These are phyloP conservation scores for Muscicapa comitata DNA, from an alignment of 2,797 vertebrate genomes.

Conservation along the genomic window DNA sequence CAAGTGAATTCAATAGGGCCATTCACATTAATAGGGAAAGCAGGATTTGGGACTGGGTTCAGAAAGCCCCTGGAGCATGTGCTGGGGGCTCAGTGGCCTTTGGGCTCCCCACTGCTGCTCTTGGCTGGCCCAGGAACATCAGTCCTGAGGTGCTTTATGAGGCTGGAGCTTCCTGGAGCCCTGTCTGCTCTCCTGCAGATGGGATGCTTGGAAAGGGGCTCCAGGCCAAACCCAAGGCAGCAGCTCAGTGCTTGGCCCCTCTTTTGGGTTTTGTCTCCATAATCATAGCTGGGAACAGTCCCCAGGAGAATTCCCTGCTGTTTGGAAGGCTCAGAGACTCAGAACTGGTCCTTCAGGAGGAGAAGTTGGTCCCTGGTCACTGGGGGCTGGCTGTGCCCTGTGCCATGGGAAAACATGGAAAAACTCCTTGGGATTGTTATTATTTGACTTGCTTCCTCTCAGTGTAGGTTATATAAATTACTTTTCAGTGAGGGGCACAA, in stretches of 20 bases:
- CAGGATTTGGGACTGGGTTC: neutral
- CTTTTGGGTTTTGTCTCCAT: neutral
- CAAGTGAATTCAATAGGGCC: constrained; percentile 23
- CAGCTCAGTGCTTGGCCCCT: neutral
- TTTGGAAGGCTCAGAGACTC: neutral
- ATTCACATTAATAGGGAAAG: constrained; percentile 34
- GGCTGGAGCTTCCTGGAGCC: neutral
- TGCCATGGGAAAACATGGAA: neutral
- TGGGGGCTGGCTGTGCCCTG: neutral
- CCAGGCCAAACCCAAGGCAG: neutral
- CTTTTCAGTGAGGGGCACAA: neutral
- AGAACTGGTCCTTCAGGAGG: neutral
- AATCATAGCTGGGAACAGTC: neutral
- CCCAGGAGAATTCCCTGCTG: neutral
- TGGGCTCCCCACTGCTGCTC: neutral
- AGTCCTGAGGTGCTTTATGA: neutral
- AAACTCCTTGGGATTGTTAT: neutral
- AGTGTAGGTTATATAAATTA: neutral
- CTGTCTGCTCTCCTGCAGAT: neutral
- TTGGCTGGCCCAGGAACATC: neutral
- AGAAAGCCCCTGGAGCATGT: neutral
- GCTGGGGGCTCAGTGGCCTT: neutral
- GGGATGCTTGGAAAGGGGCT: neutral
- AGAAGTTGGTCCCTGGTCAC: neutral
- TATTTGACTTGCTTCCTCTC: neutral